These are phyloP conservation scores for Myiotriccus ornatus DNA, from an alignment of 2,797 vertebrate species.

Conservation along the genomic window DNA sequence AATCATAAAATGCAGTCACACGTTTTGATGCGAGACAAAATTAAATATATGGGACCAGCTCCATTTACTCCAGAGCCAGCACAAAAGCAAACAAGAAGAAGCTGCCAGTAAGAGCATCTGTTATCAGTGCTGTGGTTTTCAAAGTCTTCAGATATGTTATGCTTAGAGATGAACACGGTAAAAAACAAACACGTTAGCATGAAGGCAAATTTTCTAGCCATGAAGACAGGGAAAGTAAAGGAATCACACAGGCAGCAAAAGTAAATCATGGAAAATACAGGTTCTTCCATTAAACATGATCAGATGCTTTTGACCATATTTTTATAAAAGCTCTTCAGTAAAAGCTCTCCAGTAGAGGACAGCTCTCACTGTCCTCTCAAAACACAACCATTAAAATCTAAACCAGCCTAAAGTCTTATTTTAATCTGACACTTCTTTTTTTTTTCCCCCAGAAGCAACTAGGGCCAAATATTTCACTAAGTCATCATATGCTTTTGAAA, in stretches of 20 bases:
- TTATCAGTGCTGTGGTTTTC: constrained; percentile 14
- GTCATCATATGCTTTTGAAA: neutral
- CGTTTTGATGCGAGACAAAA: constrained; percentile 8
- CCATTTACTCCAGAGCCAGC: constrained; percentile 20
- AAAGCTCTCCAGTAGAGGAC: neutral
- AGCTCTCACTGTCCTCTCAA: neutral
- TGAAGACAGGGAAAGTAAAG: neutral
- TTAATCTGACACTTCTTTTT: neutral
- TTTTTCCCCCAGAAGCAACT: neutral
- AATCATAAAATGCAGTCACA: constrained; percentile 12
- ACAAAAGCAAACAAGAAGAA: constrained; percentile 27
- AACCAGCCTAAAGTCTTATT: neutral
- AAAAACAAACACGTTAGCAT: neutral
- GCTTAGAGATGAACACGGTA: neutral
- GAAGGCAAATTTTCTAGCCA: neutral
- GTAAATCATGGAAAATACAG: neutral
- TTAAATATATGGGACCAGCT: neutral
- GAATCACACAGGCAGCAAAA: neutral
- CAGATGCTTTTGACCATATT: neutral
- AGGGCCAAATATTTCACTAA: neutral
- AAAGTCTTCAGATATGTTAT: constrained; percentile 1
- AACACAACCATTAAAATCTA: neutral
- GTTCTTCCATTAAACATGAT: neutral
- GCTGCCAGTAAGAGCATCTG: constrained; percentile 35
- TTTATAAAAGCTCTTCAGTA: neutral